A percentile compares a stretch with the other conserved stretches of the same genome.
phyloP scores from a whole-genome alignment of 2,888 invertebrate genomes.

The Dione vanillae region DNA sequence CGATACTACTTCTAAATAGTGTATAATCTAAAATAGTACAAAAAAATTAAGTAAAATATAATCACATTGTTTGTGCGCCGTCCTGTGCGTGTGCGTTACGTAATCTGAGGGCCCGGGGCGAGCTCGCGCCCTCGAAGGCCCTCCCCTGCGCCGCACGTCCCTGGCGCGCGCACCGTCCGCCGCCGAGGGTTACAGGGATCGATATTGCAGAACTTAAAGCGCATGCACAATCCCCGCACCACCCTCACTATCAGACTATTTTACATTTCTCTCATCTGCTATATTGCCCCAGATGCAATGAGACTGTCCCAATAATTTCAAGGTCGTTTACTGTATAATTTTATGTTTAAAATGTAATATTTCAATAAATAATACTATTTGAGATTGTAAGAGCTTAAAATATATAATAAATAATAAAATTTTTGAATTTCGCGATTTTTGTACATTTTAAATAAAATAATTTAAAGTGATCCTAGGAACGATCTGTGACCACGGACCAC shows the following conservation, averaged over 20 bases:
- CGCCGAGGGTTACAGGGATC: slow-evolving; percentile 48
- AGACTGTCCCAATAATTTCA: slow-evolving; percentile 54
- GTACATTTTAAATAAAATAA: too few species aligned
- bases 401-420: too few species aligned
- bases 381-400: background rate
- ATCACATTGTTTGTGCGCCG: slow-evolving; percentile 84
- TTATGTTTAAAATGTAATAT: background rate
- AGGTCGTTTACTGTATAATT: slow-evolving; percentile 41
- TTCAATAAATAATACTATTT: background rate
- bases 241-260: slow-evolving; percentile 49
- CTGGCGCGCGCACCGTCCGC: slow-evolving; percentile 38
- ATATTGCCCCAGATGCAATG: slow-evolving; percentile 63
- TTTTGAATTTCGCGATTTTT: too few species aligned
- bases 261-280: slow-evolving; percentile 49
- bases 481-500: too few species aligned
- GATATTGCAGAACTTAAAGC: slow-evolving; percentile 48
- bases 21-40: slow-evolving; percentile 81
- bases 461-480: too few species aligned
- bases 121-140: slow-evolving; percentile 61
- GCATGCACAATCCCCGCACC: slow-evolving; percentile 48
- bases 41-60: slow-evolving; percentile 78
- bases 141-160: slow-evolving; percentile 44
- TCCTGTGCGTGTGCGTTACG: slow-evolving; percentile 83
- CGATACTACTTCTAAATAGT: slow-evolving; percentile 77
- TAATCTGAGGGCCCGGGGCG: slow-evolving; percentile 76